These are phyloP conservation scores for Bostrychus sinensis DNA, from an alignment of 2,113 vertebrate genomes.

Conservation along the genomic window DNA sequence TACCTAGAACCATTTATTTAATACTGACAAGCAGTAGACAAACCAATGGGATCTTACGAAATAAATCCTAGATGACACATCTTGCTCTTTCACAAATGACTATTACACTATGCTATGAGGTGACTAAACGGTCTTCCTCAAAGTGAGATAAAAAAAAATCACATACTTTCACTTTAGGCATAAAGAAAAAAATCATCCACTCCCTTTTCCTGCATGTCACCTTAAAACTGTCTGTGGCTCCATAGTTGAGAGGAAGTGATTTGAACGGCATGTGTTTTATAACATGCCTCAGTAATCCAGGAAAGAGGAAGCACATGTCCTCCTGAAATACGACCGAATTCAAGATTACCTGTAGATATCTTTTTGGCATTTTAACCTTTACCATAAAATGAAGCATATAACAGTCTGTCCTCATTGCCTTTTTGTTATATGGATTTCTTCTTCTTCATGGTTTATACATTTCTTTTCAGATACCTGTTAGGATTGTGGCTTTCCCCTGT, in stretches of 20 bases:
- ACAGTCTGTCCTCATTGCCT: constrained; percentile 62
- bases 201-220: constrained; percentile 53
- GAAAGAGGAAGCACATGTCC: constrained; percentile 78
- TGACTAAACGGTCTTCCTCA: no score
- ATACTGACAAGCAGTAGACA: no score
- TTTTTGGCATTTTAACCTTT: constrained; percentile 65
- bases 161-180: no score
- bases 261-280: constrained; percentile 78
- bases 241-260: constrained; percentile 69
- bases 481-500: constrained; percentile 62
- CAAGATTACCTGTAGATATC: constrained; percentile 73
- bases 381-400: constrained; percentile 70
- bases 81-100: no score
- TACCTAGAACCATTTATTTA: no score
- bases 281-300: constrained; percentile 76
- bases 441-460: constrained; percentile 38
- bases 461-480: constrained; percentile 68
- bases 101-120: no score
- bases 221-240: constrained; percentile 61
- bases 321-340: constrained; percentile 75
- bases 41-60: no score
- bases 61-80: no score
- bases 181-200: background rate
- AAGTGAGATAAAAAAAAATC: no score
- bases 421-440: constrained; percentile 46